Conservation (phyloP, 1,140 invertebrate species). For the Solenopsis fugax region DNA sequence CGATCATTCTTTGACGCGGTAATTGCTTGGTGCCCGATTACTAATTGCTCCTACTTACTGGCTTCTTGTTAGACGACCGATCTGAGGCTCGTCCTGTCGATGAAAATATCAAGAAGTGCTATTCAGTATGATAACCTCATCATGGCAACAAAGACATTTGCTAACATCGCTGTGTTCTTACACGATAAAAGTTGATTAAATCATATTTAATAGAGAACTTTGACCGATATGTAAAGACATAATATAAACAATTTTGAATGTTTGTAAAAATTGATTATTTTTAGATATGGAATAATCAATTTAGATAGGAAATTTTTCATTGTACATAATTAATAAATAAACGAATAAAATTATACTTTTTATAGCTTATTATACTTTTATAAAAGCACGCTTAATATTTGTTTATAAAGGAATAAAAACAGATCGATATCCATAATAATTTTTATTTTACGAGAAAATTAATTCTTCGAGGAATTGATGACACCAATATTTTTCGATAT, state of each 20-base stretch:
- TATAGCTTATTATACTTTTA: background rate
- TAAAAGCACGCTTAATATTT: background rate
- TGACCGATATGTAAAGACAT: too few species aligned
- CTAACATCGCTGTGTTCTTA: background rate
- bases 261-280: slow-evolving; percentile 11
- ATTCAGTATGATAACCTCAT: background rate
- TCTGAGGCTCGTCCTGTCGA: slow-evolving; percentile 48
- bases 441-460: slow-evolving; percentile 38
- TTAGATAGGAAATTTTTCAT: background rate
- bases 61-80: slow-evolving; percentile 51
- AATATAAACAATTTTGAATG: too few species aligned
- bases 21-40: slow-evolving; percentile 77
- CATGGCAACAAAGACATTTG: background rate
- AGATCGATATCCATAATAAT: slow-evolving; percentile 12
- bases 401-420: background rate
- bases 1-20: slow-evolving; percentile 72
- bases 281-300: background rate
- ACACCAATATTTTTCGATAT: slow-evolving; percentile 28
- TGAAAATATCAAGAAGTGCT: slow-evolving; percentile 44
- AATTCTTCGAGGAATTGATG: slow-evolving; percentile 28
- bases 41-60: slow-evolving; percentile 74
- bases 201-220: too few species aligned
- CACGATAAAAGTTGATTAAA: background rate
- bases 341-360: background rate
- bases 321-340: background rate